Evolutionary conservation across 2,797 vertebrate species (phyloP), one percentile per base, ranked within the genome.

Genomic region (Macrochelys suwanniensis): DNA sequence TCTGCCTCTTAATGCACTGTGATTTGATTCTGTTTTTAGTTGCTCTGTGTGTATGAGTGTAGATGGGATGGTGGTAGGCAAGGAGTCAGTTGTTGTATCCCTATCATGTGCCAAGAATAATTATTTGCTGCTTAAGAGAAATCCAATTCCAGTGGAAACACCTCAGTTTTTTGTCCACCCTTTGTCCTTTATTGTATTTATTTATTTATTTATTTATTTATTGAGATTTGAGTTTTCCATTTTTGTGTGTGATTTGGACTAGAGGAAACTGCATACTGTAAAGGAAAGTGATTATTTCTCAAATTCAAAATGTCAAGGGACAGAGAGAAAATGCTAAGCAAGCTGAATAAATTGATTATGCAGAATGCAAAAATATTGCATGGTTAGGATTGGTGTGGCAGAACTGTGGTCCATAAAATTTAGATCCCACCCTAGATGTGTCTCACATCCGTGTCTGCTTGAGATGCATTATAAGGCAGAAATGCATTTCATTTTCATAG

Each of bases 241-340:
- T 84, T 59, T 61, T 65, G 1, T 31, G 5, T 83, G 3, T 31
- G 26, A 92, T 95, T 93, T 87, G 87, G 93, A 80, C 71, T 28
- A 92, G 68, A 89, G 82, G 87, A 96, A 94, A 83, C 4, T 77
- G 10, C n/a, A 21, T 79, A 51, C 50, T 91, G 83, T 76, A 94
- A 96, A 37, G n/a, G 65, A 93, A 94, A 90, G 49, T 65, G 11
- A 84, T 95, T 96, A 91, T 93, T 96, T 96, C 89, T 92, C 33
- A 90, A 94, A 96, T 93, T 12, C 6, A 54, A 93, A 88, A 88
- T 84, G 6, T 88, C 65, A 95, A 33, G 87, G 90, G 82, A 95
- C 47, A 90, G 17, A 45, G 31, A 79, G 68, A 89, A 76, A 49
- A 11, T 85, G 37, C 28, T 82, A 45, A 90, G 17, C 5, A 88